These are phyloP conservation scores for Conus ventricosus DNA, from an alignment of 1,140 invertebrate species.

Conservation along the genomic window DNA sequence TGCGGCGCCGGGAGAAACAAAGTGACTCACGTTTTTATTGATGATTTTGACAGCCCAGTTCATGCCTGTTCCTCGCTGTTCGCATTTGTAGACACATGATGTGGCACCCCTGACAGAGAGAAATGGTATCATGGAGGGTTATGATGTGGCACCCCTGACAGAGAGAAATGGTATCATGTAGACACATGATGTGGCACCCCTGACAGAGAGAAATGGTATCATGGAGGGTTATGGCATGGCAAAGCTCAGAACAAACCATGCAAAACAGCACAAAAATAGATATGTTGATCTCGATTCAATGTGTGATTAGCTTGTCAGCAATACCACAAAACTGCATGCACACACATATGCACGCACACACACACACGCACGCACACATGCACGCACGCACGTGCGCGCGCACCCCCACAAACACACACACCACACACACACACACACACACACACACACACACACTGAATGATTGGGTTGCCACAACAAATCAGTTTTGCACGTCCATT, in stretches of 20 bases:
- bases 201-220: constrained; percentile 30
- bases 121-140: too few relatives aligned
- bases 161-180: too few relatives aligned
- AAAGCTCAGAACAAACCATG: constrained; percentile 16
- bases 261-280: too few relatives aligned
- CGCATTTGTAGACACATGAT: constrained; percentile 65
- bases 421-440: too few relatives aligned
- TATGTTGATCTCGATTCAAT: too few relatives aligned
- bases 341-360: not conserved
- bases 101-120: constrained; percentile 68
- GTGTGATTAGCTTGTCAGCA: too few relatives aligned
- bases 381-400: too few relatives aligned
- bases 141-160: constrained; percentile 66
- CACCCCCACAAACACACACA: too few relatives aligned
- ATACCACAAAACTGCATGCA: not conserved
- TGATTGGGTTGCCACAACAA: too few relatives aligned
- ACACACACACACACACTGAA: too few relatives aligned
- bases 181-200: constrained; percentile 66
- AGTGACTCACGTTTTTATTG: constrained; percentile 61
- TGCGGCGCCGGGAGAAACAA: too few relatives aligned
- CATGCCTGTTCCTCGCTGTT: constrained; percentile 55
- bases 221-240: constrained; percentile 52
- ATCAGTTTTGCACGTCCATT: too few relatives aligned
- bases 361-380: not conserved
- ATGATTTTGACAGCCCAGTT: constrained; percentile 70